phyloP scores from a whole-genome alignment of 1,140 invertebrate genomes.

The Drosophila nigromelanica region DNA sequence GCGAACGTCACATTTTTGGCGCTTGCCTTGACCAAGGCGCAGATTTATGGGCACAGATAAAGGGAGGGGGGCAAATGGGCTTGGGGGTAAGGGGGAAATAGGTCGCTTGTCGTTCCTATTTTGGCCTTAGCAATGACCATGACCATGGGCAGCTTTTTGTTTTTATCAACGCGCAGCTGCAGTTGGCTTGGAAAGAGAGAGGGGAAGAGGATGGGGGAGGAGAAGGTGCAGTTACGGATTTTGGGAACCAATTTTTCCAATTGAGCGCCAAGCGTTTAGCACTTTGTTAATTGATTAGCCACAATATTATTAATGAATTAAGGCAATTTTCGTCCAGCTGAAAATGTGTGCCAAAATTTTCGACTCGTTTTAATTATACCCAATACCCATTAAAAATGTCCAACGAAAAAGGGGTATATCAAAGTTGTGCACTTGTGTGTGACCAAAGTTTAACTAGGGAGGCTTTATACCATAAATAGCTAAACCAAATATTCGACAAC shows the following conservation, averaged over 20 bases:
- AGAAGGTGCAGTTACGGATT: background rate
- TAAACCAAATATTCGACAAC: too few relatives aligned
- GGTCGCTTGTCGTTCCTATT: too few relatives aligned
- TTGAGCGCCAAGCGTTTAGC: conserved; percentile 26
- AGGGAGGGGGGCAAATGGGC: background rate
- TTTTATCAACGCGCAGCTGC: background rate
- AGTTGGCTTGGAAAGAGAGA: background rate
- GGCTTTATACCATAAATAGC: too few relatives aligned
- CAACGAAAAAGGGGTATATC: background rate
- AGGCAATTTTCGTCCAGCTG: conserved; percentile 9
- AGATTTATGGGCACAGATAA: background rate
- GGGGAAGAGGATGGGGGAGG: background rate
- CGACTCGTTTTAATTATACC: conserved; percentile 29
- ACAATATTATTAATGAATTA: conserved; percentile 41
- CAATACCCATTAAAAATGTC: background rate
- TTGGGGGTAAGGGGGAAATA: background rate
- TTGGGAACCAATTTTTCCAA: background rate
- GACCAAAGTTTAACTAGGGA: too few relatives aligned
- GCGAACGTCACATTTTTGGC: background rate
- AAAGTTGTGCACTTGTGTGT: background rate
- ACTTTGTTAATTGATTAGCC: conserved; percentile 37
- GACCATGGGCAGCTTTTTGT: conserved; percentile 37
- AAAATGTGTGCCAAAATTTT: conserved; percentile 1
- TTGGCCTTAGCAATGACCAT: conserved; percentile 32
- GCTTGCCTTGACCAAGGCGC: conserved; percentile 5